Percentiles rank a stretch among this genome's conserved stretches.
These are phyloP conservation scores for Suricata suricatta DNA, from an alignment of 2,113 vertebrate genomes.

Conservation along the genomic window DNA sequence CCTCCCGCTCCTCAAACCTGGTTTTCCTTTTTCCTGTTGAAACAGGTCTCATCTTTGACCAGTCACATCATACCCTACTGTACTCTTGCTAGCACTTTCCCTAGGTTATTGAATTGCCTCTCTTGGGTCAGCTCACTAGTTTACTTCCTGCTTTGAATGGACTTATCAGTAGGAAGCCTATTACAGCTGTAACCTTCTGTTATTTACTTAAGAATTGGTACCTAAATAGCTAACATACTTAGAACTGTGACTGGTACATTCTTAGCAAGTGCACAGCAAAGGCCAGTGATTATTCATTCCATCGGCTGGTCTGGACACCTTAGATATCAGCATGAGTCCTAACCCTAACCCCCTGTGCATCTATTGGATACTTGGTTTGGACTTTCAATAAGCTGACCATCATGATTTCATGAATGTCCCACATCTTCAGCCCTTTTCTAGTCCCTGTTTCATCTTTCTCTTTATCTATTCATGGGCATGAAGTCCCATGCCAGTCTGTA, in stretches of 20 bases:
- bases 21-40: neutral
- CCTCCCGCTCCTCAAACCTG: neutral
- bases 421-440: neutral
- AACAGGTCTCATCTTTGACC: neutral
- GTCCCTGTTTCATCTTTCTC: neutral
- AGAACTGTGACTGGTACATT: neutral
- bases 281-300: neutral
- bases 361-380: neutral
- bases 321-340: neutral
- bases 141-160: neutral
- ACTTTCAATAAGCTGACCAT: neutral
- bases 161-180: neutral
- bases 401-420: neutral
- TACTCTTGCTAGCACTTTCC: neutral
- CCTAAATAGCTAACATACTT: neutral
- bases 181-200: neutral
- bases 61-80: neutral
- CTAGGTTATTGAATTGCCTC: neutral
- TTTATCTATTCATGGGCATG: neutral
- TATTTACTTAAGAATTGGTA: conserved; percentile 18
- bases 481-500: neutral
- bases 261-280: neutral
- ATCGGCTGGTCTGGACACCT: neutral
- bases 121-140: neutral
- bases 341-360: neutral